These are phyloP conservation scores for Dendrocincla tyrannina DNA, from an alignment of 2,797 vertebrate genomes.

Conservation along the genomic window DNA sequence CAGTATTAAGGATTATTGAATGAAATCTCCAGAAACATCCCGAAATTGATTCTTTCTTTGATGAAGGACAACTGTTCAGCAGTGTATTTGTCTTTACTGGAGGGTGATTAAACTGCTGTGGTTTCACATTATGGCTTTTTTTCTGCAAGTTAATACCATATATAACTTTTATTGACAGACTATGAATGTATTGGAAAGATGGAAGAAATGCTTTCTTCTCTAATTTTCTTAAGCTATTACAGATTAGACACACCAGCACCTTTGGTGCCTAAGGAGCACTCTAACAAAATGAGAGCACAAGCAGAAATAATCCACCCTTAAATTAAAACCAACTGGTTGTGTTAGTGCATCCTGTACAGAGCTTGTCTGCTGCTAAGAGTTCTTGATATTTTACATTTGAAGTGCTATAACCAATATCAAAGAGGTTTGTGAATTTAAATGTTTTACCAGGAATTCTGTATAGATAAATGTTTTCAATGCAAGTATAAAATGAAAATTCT, in stretches of 20 bases:
- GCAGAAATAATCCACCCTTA: not conserved
- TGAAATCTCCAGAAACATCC: not conserved
- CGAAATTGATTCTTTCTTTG: not conserved
- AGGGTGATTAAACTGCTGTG: not conserved
- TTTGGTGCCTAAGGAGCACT: not conserved
- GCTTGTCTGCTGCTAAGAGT: not conserved
- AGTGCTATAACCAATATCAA: not conserved
- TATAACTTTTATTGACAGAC: not conserved
- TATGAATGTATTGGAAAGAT: not conserved
- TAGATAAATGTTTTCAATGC: not conserved
- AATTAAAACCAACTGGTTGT: not conserved
- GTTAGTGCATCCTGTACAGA: not conserved
- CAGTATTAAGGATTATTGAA: not conserved
- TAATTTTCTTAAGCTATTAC: not conserved
- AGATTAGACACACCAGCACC: no score
- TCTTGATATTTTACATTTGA: not conserved
- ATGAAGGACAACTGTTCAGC: not conserved
- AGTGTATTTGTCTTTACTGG: not conserved
- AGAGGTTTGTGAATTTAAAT: not conserved
- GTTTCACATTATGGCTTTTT: not conserved
- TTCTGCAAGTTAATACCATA: not conserved
- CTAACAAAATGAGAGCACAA: not conserved
- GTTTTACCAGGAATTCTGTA: not conserved
- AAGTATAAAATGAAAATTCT: not conserved
- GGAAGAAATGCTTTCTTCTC: not conserved